These are phyloP conservation scores for Phalacrocorax aristotelis DNA, from an alignment of 2,113 vertebrate species.

Conservation along the genomic window DNA sequence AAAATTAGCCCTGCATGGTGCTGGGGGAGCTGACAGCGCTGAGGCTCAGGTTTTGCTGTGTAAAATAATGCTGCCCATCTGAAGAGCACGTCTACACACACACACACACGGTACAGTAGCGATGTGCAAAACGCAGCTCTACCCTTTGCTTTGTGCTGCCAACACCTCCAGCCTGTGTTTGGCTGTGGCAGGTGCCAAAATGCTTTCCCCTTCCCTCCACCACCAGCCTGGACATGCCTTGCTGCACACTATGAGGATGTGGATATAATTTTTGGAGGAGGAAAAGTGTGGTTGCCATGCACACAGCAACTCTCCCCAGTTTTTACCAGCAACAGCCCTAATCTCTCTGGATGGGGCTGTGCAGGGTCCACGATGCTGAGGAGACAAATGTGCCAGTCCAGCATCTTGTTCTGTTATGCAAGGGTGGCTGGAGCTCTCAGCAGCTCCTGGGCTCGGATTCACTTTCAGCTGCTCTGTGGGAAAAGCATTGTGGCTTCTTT, in stretches of 20 bases:
- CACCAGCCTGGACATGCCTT: background rate
- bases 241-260: background rate
- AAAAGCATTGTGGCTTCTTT: background rate
- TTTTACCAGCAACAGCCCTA: background rate
- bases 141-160: background rate
- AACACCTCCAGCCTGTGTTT: background rate
- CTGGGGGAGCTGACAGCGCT: background rate
- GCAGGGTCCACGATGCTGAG: fast-evolving
- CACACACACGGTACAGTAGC: background rate
- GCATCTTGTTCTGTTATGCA: background rate
- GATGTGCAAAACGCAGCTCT: background rate
- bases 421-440: background rate
- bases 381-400: background rate
- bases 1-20: background rate
- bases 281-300: background rate
- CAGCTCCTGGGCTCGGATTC: background rate
- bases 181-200: background rate
- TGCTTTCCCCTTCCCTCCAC: background rate
- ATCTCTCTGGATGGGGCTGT: background rate
- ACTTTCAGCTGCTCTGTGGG: fast-evolving
- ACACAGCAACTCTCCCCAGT: background rate
- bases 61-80: background rate
- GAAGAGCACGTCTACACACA: background rate
- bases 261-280: background rate
- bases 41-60: background rate